Evolutionary conservation across 2,113 vertebrate genomes (phyloP).

Genomic region (Clarias magur): DNA sequence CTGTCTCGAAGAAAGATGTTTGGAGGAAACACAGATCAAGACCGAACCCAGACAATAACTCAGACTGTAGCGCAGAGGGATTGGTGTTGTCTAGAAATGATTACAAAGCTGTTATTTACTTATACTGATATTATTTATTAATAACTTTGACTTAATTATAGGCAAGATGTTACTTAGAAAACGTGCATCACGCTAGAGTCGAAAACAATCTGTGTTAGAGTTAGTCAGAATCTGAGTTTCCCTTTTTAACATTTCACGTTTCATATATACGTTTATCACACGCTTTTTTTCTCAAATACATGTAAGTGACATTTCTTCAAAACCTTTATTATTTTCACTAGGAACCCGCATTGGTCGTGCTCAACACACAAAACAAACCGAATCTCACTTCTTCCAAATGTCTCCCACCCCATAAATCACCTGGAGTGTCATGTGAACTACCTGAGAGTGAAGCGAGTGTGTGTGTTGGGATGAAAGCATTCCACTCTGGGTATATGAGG

Average conservation of each 20-base stretch:
- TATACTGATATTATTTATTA: background rate
- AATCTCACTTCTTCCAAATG: background rate
- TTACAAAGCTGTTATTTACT: background rate
- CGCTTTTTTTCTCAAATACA: background rate
- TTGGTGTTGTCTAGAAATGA: background rate
- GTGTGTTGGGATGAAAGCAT: conserved; percentile 12
- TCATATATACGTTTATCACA: background rate
- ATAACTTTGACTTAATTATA: background rate
- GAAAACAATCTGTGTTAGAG: background rate
- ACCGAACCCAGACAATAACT: too few species aligned
- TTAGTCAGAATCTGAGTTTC: background rate
- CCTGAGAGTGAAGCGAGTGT: background rate
- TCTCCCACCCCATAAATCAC: background rate
- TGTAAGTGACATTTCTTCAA: background rate
- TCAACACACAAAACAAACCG: background rate
- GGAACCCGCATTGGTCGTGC: background rate
- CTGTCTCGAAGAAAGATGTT: conserved; percentile 16
- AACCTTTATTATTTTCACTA: background rate
- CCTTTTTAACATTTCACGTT: background rate
- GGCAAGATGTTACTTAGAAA: background rate
- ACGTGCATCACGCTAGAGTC: background rate
- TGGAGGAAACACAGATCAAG: background rate
- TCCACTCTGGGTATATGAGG: background rate
- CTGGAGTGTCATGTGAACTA: background rate
- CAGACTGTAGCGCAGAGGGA: too few species aligned